phyloP scores from a whole-genome alignment of 2,797 vertebrate species.

The Crocodylus rhombifer region DNA sequence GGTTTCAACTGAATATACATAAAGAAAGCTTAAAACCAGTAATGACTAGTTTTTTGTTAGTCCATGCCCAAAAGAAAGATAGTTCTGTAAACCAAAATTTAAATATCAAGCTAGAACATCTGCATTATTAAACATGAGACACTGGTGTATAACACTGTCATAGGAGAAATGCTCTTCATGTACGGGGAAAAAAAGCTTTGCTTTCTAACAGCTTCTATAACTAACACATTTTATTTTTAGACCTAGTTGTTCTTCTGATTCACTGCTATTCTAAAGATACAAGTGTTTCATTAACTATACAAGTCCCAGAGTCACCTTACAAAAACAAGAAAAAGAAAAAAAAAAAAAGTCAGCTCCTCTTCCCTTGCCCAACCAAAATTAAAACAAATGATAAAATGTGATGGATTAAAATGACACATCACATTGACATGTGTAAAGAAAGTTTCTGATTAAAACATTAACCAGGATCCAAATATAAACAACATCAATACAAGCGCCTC shows the following conservation, averaged over 20 bases:
- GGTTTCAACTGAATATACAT: too few species aligned
- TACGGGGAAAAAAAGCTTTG: constrained; percentile 32
- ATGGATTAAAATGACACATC: too few species aligned
- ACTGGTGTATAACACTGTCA: not conserved
- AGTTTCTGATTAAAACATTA: too few species aligned
- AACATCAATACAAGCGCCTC: too few species aligned
- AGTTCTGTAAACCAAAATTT: not conserved
- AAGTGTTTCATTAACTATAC: not conserved
- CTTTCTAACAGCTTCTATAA: not conserved
- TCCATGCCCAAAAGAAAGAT: not conserved
- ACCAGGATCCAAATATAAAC: too few species aligned
- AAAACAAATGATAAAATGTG: too few species aligned
- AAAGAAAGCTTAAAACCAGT: too few species aligned
- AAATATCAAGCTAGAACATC: constrained; percentile 2
- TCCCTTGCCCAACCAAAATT: too few species aligned
- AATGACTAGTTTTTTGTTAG: not conserved
- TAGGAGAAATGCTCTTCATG: not conserved
- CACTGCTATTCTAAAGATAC: constrained; percentile 1
- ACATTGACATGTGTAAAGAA: too few species aligned
- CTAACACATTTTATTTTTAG: constrained; percentile 21
- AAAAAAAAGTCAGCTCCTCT: too few species aligned
- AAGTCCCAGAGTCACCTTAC: too few species aligned
- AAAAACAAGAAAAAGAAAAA: too few species aligned
- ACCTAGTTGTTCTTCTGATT: constrained; percentile 20
- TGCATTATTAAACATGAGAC: constrained; percentile 43